Conservation (phyloP, 2,797 vertebrate species). For the Geotrypetes seraphini region DNA sequence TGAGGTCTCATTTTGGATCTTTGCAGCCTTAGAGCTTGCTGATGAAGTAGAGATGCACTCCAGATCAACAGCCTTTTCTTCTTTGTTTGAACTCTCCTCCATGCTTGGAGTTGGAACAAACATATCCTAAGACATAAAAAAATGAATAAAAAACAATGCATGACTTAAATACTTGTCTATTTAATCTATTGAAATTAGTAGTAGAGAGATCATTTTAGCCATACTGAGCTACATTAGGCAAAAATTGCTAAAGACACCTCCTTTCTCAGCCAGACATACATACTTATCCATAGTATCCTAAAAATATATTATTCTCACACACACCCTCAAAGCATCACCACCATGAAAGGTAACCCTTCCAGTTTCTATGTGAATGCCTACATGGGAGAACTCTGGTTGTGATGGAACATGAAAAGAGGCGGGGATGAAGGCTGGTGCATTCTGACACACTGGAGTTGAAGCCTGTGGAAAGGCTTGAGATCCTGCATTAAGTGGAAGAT, state of each 20-base stretch:
- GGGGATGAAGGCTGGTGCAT: conserved; percentile 49
- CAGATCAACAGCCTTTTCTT: conserved; percentile 24
- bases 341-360: background rate
- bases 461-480: conserved; percentile 40
- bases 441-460: conserved; percentile 73
- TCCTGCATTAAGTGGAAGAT: conserved; percentile 3
- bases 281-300: background rate
- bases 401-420: conserved; percentile 68
- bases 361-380: conserved; percentile 34
- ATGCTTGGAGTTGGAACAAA: conserved; percentile 80
- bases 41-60: conserved; percentile 25
- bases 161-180: too few relatives aligned
- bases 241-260: background rate
- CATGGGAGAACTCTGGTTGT: conserved; percentile 88
- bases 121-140: conserved; percentile 61
- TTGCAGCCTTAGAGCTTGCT: conserved; percentile 22
- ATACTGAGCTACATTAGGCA: too few relatives aligned
- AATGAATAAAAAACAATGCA: too few relatives aligned
- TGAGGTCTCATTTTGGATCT: conserved; percentile 19
- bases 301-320: too few relatives aligned
- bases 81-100: conserved; percentile 34
- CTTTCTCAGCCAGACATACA: background rate
- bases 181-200: too few relatives aligned
- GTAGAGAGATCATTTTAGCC: too few relatives aligned
- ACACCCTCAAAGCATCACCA: background rate